Evolutionary conservation across 2,888 invertebrate species (phyloP).

Genomic region (Eupelmus urozonus): DNA sequence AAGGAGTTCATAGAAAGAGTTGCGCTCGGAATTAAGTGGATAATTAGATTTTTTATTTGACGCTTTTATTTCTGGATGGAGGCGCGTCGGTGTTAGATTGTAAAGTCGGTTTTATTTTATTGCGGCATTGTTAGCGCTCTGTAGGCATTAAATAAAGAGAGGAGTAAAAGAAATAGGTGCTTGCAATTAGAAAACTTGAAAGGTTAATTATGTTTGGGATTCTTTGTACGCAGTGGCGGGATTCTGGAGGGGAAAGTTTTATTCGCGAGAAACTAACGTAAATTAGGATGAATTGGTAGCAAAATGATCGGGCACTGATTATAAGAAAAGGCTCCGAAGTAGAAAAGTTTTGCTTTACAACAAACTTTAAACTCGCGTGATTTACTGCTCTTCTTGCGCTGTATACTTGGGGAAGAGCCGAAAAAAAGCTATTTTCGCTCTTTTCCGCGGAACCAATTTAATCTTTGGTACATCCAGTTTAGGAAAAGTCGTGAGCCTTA

Average conservation of each 20-base stretch:
- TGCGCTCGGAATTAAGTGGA: too few species aligned
- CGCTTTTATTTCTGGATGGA: not conserved
- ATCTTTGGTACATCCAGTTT: not conserved
- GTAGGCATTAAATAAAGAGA: too few species aligned
- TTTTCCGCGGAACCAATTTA: not conserved
- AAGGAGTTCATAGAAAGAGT: too few species aligned
- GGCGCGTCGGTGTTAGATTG: not conserved
- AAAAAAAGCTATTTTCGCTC: conserved; percentile 6
- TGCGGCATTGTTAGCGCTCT: too few species aligned
- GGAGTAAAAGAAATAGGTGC: too few species aligned
- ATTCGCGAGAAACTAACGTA: not conserved
- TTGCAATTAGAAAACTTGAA: too few species aligned
- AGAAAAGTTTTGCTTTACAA: conserved; percentile 5
- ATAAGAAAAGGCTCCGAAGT: conserved; percentile 27
- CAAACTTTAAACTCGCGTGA: conserved; percentile 14
- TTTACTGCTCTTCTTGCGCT: conserved; percentile 9
- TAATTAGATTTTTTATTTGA: not conserved
- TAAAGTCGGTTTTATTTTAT: too few species aligned
- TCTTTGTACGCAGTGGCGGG: too few species aligned
- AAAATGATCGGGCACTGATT: conserved; percentile 4
- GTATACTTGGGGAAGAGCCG: not conserved
- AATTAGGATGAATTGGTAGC: not conserved
- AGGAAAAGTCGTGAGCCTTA: too few species aligned
- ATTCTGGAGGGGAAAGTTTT: not conserved
- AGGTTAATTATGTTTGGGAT: too few species aligned